Percentiles rank a stretch among this genome's conserved stretches.
These are phyloP conservation scores for Linnaemya tessellans DNA, from an alignment of 2,888 invertebrate species.

Conservation along the genomic window DNA sequence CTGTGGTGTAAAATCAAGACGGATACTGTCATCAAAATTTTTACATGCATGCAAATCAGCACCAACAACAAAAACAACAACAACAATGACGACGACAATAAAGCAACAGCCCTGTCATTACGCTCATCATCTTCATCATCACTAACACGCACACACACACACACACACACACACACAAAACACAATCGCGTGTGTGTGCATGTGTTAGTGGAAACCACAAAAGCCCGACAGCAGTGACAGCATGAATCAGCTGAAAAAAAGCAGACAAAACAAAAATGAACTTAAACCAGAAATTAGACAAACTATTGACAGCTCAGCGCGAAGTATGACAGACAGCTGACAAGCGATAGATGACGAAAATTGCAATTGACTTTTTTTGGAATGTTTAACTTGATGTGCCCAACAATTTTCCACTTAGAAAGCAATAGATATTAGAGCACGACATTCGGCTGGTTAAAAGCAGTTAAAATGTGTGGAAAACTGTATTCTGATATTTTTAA, in stretches of 20 bases:
- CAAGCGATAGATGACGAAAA: neutral
- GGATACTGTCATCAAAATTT: conserved; percentile 48
- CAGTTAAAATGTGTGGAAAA: neutral
- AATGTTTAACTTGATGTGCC: conserved; percentile 9
- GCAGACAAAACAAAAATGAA: neutral
- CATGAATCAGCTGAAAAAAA: conserved; percentile 33
- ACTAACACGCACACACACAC: neutral
- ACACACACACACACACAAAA: too few species aligned
- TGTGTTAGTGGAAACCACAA: conserved; percentile 47
- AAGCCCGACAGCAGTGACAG: conserved; percentile 43
- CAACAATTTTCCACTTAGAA: conserved; percentile 10
- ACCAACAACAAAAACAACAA: neutral
- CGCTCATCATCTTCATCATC: conserved; percentile 1
- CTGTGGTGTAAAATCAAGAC: conserved; percentile 45
- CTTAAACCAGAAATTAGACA: conserved; percentile 40
- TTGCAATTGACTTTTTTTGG: neutral
- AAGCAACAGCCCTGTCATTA: conserved; percentile 36
- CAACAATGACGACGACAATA: conserved; percentile 12
- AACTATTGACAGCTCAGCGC: conserved; percentile 47
- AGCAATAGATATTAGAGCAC: neutral
- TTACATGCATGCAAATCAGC: conserved; percentile 9
- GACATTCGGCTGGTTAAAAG: neutral
- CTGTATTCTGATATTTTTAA: too few species aligned
- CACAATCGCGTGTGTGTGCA: too few species aligned
- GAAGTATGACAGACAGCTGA: neutral